Base-by-base conservation (phyloP, 2,888 invertebrate species). In the Sphecodes monilicornis region DNA sequence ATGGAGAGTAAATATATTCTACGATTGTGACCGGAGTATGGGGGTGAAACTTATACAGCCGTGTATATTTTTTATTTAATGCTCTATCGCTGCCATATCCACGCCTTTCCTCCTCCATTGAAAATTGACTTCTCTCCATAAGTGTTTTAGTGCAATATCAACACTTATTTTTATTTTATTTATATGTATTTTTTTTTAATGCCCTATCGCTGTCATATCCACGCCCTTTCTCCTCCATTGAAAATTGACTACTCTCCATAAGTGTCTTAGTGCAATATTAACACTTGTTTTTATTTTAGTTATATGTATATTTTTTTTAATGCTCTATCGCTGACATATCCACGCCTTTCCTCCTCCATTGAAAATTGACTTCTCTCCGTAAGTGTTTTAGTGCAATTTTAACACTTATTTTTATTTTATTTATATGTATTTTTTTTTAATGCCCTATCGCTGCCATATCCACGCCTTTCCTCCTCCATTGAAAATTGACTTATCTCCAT, bases 1-100 rank as follows among this genome's bases (percentile, higher is more conserved):
- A 91, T 91, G 90, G 89, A 92, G 85, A 78, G 86, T 84, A 89
- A 88, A 90, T 84, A 89, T 88, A 90, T 88, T 83, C 89, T 57
- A 78, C 75, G 86, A 89, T 85, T 86, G 83, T 66, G 76, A 68
- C 68, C 73, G 75, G 64, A 73, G 70, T 71, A 71, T 41, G 76
- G 81, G 84, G 82, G 43, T 76, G 89, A 86, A 86, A 84, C 85
- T 85, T 88, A 84, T 85, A 85, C 57, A 70, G 57, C 54, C 66
- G 76, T 43, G 73, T 83, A 22, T 18, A 18, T 80, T 82, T 86
- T 78, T 81, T 82, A 80, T 83, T 64, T 80, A 87, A 72, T 86
- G 84, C 84, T 88, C 84, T 76, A 82, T 75, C 80, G 75, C 80
- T 29, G 29, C 64, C n/a, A 46, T 46, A 39, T 22, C 72, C 74